Evolutionary conservation across 2,888 invertebrate genomes (phyloP).

Genomic region (Clusia tigrina): DNA sequence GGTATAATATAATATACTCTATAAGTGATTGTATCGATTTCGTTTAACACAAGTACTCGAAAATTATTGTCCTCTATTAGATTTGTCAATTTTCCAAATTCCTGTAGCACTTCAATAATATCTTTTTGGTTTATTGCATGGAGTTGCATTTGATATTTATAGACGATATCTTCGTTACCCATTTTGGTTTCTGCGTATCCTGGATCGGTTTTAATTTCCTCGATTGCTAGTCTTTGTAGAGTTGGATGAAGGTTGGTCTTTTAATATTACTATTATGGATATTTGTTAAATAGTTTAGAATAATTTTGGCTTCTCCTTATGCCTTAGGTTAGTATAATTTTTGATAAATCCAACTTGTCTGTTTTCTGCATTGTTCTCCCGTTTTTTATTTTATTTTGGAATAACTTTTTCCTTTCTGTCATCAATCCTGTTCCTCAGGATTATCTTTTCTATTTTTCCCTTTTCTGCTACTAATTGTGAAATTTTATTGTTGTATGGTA

Average conservation of each 20-base stretch:
- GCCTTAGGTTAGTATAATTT: conserved; percentile 18
- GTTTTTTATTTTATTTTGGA: conserved; percentile 2
- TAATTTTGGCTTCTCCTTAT: conserved; percentile 20
- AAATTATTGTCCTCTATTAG: too few species aligned
- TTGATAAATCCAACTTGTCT: conserved; percentile 9
- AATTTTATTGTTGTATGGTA: too few species aligned
- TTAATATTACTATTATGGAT: conserved; percentile 17
- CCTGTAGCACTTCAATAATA: not conserved
- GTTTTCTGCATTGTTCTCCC: conserved; percentile 18
- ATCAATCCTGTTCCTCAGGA: too few species aligned
- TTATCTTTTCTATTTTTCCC: too few species aligned
- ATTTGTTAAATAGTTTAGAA: conserved; percentile 6
- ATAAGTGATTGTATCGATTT: not conserved
- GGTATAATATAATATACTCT: not conserved
- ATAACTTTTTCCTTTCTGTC: too few species aligned
- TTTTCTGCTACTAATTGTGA: too few species aligned
- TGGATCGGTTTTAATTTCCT: not conserved
- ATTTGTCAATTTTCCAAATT: not conserved
- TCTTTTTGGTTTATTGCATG: not conserved
- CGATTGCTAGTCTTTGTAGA: not conserved
- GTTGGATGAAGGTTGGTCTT: not conserved
- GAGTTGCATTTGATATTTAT: not conserved
- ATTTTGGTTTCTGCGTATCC: not conserved
- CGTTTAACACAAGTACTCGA: not conserved
- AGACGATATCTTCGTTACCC: not conserved